Evolutionary conservation across 2,797 vertebrate species (phyloP).

Genomic region (Vultur gryphus): DNA sequence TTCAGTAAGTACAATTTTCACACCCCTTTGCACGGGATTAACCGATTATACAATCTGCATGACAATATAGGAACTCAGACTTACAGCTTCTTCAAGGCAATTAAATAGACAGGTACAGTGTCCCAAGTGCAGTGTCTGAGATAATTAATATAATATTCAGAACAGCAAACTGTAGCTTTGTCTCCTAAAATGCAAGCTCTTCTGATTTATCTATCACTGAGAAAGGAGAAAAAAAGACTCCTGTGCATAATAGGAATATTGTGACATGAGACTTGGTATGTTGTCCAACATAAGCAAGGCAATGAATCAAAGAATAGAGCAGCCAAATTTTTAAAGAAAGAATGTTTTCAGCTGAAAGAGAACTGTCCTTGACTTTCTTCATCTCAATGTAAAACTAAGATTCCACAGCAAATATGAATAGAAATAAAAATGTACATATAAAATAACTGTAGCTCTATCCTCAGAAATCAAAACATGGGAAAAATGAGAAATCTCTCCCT

Average conservation of each 20-base stretch:
- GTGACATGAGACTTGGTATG: neutral
- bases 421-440: conserved; percentile 9
- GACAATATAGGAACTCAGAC: neutral
- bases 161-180: neutral
- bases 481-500: neutral
- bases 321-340: conserved; percentile 28
- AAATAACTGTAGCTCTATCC: neutral
- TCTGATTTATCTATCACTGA: conserved; percentile 20
- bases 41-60: neutral
- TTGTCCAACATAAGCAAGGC: conserved; percentile 28
- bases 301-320: conserved; percentile 58
- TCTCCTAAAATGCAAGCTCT: neutral
- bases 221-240: neutral
- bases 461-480: neutral
- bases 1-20: neutral
- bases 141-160: neutral
- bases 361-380: conserved; percentile 47
- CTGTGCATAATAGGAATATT: neutral
- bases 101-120: neutral
- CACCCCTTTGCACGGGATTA: neutral
- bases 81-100: neutral
- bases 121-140: neutral
- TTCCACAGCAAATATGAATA: conserved; percentile 11
- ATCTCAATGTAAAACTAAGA: neutral
- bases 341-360: conserved; percentile 21